Evolutionary conservation across 1,140 invertebrate species (phyloP), one percentile per base, ranked within the genome.

Genomic region (Oppia nitens): DNA sequence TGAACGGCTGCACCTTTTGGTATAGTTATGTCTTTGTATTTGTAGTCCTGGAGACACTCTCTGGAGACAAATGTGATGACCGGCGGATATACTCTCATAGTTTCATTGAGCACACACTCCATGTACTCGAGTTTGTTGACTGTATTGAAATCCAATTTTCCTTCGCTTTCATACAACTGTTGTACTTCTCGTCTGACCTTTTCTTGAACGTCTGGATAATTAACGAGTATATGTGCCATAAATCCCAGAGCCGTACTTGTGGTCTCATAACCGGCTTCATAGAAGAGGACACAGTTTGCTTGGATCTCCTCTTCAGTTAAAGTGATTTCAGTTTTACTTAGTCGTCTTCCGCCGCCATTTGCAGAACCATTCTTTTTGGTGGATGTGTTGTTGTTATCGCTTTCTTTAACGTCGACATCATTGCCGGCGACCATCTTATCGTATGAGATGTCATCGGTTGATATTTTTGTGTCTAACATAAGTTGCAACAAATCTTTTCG

Each of bases 91-190:
- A 68, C 47, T n/a, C 73, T 55, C 17, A 74, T 48, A 1, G 64
- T 67, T 59, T 75, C 73, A 51, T 65, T 69, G 48, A 75, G 64
- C 6, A 74, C 68, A 47, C 68, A 67, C 45, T 74, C 71, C 56
- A 75, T 56, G 58, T 72, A 74, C 20, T 61, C 55, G 6, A 75
- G 55, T 25, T 66, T 58, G 12, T 54, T 62, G 2, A 69, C 27
- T 11, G 60, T 63, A 28, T 67, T 64, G 48, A 66, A 65, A 32
- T 62, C 47, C 50, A 64, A 28, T 27, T 61, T 29, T 9, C 28
- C 52, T 47, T 63, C 57, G 25, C 55, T 24, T 32, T 53, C 45
- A 9, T 59, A 24, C 0, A 63, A 14, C 14, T 56, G 50, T 40
- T 52, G 21, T 0, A 75, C 69, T 61, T 75, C 74, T 29, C 71